Percentiles rank a stretch among this genome's conserved stretches.
These are phyloP conservation scores for Spizaetus ornatus DNA, from an alignment of 2,113 vertebrate genomes.

Conservation along the genomic window DNA sequence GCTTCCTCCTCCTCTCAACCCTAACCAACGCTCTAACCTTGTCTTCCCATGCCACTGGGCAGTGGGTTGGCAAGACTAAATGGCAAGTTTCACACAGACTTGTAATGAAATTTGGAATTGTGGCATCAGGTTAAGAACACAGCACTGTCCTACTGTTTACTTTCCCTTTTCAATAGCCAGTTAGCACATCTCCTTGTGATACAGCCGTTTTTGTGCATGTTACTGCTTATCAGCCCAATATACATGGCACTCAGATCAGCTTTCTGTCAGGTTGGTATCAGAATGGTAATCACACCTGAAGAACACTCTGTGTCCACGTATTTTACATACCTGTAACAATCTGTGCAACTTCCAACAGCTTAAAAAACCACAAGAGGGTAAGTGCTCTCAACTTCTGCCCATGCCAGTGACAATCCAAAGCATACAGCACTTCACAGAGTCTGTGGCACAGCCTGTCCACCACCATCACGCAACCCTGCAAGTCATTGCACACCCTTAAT, in stretches of 20 bases:
- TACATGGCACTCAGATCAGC: neutral
- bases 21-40: neutral
- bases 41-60: accelerated
- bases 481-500: neutral
- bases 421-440: neutral
- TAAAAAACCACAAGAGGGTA: neutral
- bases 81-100: accelerated
- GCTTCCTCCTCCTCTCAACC: neutral
- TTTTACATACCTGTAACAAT: neutral
- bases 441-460: neutral
- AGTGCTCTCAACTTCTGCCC: neutral
- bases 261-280: neutral
- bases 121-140: neutral
- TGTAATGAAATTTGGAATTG: neutral
- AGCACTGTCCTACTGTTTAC: neutral
- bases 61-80: neutral
- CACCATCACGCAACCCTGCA: neutral
- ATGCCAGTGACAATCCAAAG: neutral
- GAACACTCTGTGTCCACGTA: neutral
- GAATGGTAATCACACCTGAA: neutral
- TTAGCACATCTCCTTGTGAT: neutral
- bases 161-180: neutral
- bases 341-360: neutral
- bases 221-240: neutral
- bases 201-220: neutral